These are phyloP conservation scores for Fukomys damarensis DNA, from an alignment of 2,113 vertebrate species.

Conservation along the genomic window DNA sequence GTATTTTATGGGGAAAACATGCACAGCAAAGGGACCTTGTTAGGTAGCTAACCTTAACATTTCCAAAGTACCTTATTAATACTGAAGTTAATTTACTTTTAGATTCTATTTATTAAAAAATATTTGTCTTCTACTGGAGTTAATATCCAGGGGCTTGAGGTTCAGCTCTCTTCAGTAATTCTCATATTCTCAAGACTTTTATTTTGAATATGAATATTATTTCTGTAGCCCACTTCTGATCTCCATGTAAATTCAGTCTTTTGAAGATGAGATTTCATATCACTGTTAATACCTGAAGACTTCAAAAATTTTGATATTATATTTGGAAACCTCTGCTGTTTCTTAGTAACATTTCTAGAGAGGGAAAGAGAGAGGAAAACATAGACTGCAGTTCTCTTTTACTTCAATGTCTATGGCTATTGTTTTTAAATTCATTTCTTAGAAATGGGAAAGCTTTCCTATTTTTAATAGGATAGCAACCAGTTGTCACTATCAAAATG, in stretches of 20 bases:
- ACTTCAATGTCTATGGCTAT: constrained; percentile 42
- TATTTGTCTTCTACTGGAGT: background rate
- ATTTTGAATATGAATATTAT: background rate
- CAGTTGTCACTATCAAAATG: constrained; percentile 31
- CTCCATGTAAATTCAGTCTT: constrained; percentile 22
- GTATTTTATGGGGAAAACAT: background rate
- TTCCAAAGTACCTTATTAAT: background rate
- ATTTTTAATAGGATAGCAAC: background rate
- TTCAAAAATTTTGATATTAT: constrained; percentile 38
- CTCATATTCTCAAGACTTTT: background rate
- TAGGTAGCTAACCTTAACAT: background rate
- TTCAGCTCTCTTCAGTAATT: background rate
- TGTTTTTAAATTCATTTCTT: constrained; percentile 49
- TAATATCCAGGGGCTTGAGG: background rate
- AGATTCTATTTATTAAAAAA: constrained; percentile 43
- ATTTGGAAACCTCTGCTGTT: constrained; percentile 10
- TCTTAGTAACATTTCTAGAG: constrained; percentile 40
- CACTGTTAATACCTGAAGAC: background rate
- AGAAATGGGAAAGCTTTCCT: background rate
- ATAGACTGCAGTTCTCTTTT: background rate
- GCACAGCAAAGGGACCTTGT: background rate
- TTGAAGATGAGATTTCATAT: constrained; percentile 46
- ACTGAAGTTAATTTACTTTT: constrained; percentile 32
- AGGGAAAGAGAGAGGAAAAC: background rate
- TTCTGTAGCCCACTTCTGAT: background rate